A percentile compares a stretch with the other conserved stretches of the same genome.
phyloP scores from a whole-genome alignment of 1,140 invertebrate species.

The Brachionus rubens region DNA sequence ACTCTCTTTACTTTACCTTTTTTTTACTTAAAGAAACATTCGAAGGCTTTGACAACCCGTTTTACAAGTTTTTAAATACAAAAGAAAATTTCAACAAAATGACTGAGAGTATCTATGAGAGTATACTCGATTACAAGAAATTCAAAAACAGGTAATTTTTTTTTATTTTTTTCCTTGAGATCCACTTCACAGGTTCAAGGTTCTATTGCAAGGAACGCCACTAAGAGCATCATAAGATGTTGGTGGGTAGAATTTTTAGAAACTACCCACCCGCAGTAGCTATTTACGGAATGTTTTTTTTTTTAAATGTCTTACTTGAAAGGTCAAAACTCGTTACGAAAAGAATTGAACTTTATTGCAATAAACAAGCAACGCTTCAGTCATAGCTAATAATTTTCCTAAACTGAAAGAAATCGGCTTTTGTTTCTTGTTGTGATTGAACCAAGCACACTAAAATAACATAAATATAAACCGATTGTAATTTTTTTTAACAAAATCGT shows the following conservation, averaged over 20 bases:
- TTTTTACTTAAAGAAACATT: constrained; percentile 15
- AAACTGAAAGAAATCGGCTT: not conserved
- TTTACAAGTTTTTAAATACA: not conserved
- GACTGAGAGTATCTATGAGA: constrained; percentile 16
- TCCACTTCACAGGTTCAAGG: too few species aligned
- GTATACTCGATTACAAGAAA: not conserved
- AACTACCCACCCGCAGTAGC: too few species aligned
- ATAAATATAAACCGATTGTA: not conserved
- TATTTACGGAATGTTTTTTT: too few species aligned
- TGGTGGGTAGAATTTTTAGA: too few species aligned
- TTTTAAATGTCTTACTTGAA: too few species aligned
- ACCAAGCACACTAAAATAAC: not conserved
- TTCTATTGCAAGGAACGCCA: too few species aligned
- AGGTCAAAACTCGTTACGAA: too few species aligned
- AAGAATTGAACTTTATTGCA: too few species aligned
- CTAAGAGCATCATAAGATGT: too few species aligned
- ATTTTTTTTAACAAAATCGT: not conserved
- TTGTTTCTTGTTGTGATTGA: not conserved
- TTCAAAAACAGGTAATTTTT: constrained; percentile 27
- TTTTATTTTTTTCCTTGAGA: not conserved
- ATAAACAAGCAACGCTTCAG: too few species aligned
- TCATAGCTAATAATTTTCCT: not conserved
- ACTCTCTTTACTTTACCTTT: not conserved
- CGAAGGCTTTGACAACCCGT: constrained; percentile 33
- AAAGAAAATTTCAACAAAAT: not conserved